A percentile compares a stretch with the other conserved stretches of the same genome.
phyloP scores from a whole-genome alignment of 2,888 invertebrate species.

The Mythimna loreyi region DNA sequence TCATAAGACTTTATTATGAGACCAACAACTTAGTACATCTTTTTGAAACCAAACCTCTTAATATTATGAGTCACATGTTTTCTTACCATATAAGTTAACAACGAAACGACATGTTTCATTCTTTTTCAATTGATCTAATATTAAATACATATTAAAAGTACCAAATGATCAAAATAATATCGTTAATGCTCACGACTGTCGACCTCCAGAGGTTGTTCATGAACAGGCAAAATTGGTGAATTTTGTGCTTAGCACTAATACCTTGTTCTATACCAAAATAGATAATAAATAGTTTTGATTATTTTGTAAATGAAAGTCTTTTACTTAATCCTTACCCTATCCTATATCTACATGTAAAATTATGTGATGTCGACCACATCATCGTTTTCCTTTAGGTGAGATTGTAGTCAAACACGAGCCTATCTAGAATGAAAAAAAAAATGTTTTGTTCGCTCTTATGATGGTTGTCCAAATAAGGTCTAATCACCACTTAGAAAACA shows the following conservation, averaged over 20 bases:
- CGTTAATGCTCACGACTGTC: constrained; percentile 33
- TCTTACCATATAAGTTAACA: not conserved
- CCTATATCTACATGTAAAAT: not conserved
- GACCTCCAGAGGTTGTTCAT: constrained; percentile 35
- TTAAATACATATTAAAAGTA: not conserved
- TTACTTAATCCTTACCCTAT: constrained; percentile 56
- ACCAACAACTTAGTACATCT: not conserved
- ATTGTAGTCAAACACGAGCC: too few species aligned
- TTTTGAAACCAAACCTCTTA: not conserved
- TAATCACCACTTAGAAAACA: too few species aligned
- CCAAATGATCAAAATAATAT: not conserved
- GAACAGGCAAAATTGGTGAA: constrained; percentile 56
- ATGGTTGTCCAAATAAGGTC: too few species aligned
- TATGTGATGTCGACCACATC: too few species aligned
- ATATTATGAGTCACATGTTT: not conserved
- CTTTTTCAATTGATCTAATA: not conserved
- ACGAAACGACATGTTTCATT: constrained; percentile 2
- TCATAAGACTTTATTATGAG: not conserved
- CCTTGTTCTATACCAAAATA: constrained; percentile 85
- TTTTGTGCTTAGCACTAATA: constrained; percentile 80
- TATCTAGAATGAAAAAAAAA: too few species aligned
- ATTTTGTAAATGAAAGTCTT: constrained; percentile 75
- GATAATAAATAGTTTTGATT: constrained; percentile 81
- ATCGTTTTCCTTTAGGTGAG: too few species aligned
- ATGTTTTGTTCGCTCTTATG: too few species aligned